These are phyloP conservation scores for Carterocephalus palaemon DNA, from an alignment of 2,888 invertebrate genomes.

Conservation along the genomic window DNA sequence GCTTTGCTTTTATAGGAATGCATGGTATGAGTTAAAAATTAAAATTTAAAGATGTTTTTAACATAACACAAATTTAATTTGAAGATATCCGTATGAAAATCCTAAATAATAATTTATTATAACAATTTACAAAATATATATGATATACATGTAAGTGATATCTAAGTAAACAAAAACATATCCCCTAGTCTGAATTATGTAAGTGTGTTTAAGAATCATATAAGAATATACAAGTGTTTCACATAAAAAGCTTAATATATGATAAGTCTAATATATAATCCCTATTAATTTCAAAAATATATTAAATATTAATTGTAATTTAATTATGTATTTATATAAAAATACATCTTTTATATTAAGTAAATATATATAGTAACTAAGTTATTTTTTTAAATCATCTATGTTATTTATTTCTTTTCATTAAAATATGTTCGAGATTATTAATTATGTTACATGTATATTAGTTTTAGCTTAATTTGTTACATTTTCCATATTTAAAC, in stretches of 20 bases:
- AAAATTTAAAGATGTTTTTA: too few relatives aligned
- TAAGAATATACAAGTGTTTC: slow-evolving; percentile 35
- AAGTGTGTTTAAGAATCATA: slow-evolving; percentile 41
- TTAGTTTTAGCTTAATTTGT: slow-evolving; percentile 12
- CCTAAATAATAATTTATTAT: too few relatives aligned
- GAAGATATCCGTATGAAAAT: too few relatives aligned
- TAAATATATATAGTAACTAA: slow-evolving; percentile 3
- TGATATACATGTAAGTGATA: slow-evolving; percentile 65
- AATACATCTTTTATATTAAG: slow-evolving; percentile 13
- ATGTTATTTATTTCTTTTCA: not conserved
- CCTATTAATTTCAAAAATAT: slow-evolving; percentile 16
- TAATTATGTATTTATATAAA: slow-evolving; percentile 18
- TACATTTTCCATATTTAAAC: slow-evolving; percentile 19
- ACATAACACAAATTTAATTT: too few relatives aligned
- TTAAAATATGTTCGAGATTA: not conserved
- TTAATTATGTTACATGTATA: slow-evolving; percentile 2
- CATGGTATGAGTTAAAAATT: too few relatives aligned
- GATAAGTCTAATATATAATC: slow-evolving; percentile 34
- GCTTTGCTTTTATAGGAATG: not conserved
- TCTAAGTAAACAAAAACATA: slow-evolving; percentile 70
- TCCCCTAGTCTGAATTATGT: slow-evolving; percentile 66
- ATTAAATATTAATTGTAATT: slow-evolving; percentile 24
- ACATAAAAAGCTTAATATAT: slow-evolving; percentile 38
- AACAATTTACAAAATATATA: too few relatives aligned
- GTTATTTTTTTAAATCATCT: not conserved